A percentile compares a stretch with the other conserved stretches of the same genome.
phyloP scores from a whole-genome alignment of 1,140 invertebrate genomes.

The Pseudachorutes palmiensis region DNA sequence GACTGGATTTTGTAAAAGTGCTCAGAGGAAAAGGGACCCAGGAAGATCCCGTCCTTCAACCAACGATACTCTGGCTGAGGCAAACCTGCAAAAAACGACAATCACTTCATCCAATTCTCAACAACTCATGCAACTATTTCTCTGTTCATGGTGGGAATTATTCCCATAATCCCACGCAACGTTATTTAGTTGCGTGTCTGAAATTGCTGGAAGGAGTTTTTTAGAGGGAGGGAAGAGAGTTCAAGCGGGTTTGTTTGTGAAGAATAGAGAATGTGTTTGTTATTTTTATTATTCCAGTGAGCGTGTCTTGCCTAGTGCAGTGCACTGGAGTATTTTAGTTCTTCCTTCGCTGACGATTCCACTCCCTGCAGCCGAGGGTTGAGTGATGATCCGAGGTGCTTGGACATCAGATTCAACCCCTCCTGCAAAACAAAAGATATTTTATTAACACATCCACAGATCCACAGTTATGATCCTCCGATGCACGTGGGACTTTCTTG shows the following conservation, averaged over 20 bases:
- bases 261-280: no score
- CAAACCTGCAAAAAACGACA: slow-evolving; percentile 64
- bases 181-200: no score
- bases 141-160: no score
- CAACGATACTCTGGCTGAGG: slow-evolving; percentile 81
- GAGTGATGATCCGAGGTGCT: slow-evolving; percentile 71
- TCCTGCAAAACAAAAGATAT: slow-evolving; percentile 5
- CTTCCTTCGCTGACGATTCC: slow-evolving; percentile 68
- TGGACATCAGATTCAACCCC: slow-evolving; percentile 46
- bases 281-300: background rate
- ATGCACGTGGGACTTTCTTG: background rate
- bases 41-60: slow-evolving; percentile 67
- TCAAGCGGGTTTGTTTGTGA: no score
- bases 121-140: no score
- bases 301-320: slow-evolving; percentile 65
- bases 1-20: slow-evolving; percentile 72
- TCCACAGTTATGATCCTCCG: background rate
- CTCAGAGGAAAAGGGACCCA: slow-evolving; percentile 62
- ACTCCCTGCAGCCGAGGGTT: slow-evolving; percentile 69
- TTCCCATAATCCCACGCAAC: no score
- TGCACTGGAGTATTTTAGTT: slow-evolving; percentile 81
- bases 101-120: no score
- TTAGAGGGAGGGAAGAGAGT: no score
- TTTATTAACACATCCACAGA: no score
- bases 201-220: no score